A percentile compares a stretch with the other conserved stretches of the same genome.
These are phyloP conservation scores for Drosophila silvestris DNA, from an alignment of 2,888 invertebrate species.

Conservation along the genomic window DNA sequence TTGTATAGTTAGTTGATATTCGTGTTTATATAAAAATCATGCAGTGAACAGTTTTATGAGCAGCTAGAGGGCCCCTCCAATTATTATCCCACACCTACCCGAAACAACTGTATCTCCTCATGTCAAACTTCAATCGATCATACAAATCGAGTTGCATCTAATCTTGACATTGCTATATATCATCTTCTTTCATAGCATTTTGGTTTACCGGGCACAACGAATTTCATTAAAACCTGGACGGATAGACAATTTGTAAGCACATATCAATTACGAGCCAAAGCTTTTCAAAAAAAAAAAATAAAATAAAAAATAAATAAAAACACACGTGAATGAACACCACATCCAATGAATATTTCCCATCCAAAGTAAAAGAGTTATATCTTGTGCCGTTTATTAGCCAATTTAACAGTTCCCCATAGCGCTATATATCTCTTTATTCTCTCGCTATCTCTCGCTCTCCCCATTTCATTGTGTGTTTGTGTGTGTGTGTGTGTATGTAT, in stretches of 20 bases:
- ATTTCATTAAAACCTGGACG: constrained; percentile 82
- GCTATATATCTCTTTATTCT: constrained; percentile 9
- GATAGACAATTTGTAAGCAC: constrained; percentile 83
- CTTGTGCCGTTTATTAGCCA: constrained; percentile 52
- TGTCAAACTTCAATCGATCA: constrained; percentile 53
- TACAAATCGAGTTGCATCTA: constrained; percentile 52
- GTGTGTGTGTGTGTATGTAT: constrained; percentile 26
- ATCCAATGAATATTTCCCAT: constrained; percentile 22
- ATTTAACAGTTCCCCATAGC: constrained; percentile 28
- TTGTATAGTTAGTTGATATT: constrained; percentile 20
- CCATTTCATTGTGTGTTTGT: constrained; percentile 37
- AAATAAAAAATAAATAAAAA: constrained; percentile 15
- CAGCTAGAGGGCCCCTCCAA: constrained; percentile 27
- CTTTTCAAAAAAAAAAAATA: constrained; percentile 39
- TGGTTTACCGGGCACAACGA: constrained; percentile 82
- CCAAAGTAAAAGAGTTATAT: constrained; percentile 41
- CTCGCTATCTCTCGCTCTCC: constrained; percentile 12
- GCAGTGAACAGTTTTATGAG: constrained; percentile 16
- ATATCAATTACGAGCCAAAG: constrained; percentile 48
- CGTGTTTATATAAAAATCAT: constrained; percentile 12
- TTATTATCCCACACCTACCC: constrained; percentile 2
- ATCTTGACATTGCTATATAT: constrained; percentile 73
- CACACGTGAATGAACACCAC: constrained; percentile 36
- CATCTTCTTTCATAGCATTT: constrained; percentile 81
- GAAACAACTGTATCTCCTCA: constrained; percentile 23